Evolutionary conservation across 2,888 invertebrate species (phyloP).

Genomic region (Heteromurus nitidus): DNA sequence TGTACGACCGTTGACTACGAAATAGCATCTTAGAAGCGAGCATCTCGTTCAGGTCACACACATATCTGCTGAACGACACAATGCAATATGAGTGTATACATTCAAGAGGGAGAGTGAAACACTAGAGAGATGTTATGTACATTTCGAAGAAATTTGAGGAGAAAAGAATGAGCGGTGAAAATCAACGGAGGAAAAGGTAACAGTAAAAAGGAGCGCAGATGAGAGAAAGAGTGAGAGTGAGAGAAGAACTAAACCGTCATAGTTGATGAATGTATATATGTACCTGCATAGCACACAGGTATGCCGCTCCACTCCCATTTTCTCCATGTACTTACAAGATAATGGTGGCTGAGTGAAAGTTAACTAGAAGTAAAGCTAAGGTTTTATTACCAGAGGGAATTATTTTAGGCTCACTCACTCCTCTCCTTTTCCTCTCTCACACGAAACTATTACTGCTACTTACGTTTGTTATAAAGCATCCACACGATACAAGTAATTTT

Average conservation of each 20-base stretch:
- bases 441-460: slow-evolving; percentile 31
- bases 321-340: slow-evolving; percentile 45
- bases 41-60: too few relatives aligned
- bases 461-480: slow-evolving; percentile 17
- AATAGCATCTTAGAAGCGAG: too few relatives aligned
- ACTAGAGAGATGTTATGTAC: neutral
- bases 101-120: neutral
- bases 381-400: slow-evolving; percentile 63
- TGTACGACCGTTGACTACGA: too few relatives aligned
- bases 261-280: too few relatives aligned
- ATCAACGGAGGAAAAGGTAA: slow-evolving; percentile 11
- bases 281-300: slow-evolving; percentile 44
- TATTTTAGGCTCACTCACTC: slow-evolving; percentile 58
- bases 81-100: neutral
- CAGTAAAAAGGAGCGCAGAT: neutral
- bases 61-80: too few relatives aligned
- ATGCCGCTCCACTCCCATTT: slow-evolving; percentile 34
- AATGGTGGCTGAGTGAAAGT: slow-evolving; percentile 60
- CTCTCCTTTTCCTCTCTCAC: slow-evolving; percentile 22
- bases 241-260: too few relatives aligned
- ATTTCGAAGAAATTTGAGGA: slow-evolving; percentile 27
- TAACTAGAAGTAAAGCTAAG: slow-evolving; percentile 60
- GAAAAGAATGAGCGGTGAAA: slow-evolving; percentile 36
- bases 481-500: slow-evolving; percentile 43
- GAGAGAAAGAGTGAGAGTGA: neutral